Evolutionary conservation across 2,888 invertebrate genomes (phyloP).

Genomic region (Cantharis flavilabris): DNA sequence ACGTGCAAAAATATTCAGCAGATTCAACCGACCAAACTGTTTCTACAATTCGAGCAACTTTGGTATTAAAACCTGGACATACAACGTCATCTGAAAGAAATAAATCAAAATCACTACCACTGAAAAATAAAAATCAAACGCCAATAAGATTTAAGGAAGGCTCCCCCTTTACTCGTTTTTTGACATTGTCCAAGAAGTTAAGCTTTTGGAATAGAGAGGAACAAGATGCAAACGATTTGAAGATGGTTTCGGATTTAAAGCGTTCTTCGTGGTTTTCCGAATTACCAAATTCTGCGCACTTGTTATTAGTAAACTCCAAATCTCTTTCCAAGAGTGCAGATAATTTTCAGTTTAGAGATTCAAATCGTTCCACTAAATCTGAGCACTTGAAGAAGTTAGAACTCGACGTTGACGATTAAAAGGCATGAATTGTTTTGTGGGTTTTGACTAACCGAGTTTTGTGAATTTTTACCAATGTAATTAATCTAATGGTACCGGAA

Average conservation of each 20-base stretch:
- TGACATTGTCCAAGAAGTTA: constrained; percentile 62
- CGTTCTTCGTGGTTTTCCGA: constrained; percentile 45
- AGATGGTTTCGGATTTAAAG: constrained; percentile 22
- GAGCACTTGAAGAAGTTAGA: constrained; percentile 4
- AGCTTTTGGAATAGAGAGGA: constrained; percentile 62
- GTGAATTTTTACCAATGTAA: background rate
- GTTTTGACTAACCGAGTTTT: background rate
- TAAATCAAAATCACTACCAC: constrained; percentile 37
- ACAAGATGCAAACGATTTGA: constrained; percentile 25
- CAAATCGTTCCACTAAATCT: constrained; percentile 4
- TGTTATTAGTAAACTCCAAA: constrained; percentile 31
- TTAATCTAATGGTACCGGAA: background rate
- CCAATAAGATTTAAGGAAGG: constrained; percentile 35
- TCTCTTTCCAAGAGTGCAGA: constrained; percentile 47
- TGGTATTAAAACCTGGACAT: constrained; percentile 57
- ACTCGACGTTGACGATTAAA: constrained; percentile 13
- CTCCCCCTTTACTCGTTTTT: constrained; percentile 47
- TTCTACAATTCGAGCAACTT: constrained; percentile 56
- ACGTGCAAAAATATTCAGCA: constrained; percentile 20
- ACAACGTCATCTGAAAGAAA: background rate
- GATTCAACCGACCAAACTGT: constrained; percentile 14
- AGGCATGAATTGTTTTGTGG: constrained; percentile 15
- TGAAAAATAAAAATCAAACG: constrained; percentile 2
- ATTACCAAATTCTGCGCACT: constrained; percentile 11
- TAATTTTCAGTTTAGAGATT: constrained; percentile 33